phyloP scores from a whole-genome alignment of 2,113 vertebrate species.

The Prionailurus viverrinus region DNA sequence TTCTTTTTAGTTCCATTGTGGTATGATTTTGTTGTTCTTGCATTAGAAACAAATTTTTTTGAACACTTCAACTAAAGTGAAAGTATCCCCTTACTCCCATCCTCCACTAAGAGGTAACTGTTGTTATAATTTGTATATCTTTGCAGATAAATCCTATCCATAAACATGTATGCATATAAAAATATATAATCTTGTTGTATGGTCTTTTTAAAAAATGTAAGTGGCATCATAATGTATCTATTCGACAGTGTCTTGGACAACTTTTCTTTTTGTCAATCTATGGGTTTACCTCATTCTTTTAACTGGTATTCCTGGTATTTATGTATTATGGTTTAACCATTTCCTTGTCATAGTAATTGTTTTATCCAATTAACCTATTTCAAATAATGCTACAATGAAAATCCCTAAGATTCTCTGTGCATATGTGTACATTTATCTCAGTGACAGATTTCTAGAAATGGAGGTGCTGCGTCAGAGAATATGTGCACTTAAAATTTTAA shows the following conservation, averaged over 20 bases:
- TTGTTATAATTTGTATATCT: not conserved
- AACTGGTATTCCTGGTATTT: not conserved
- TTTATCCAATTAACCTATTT: not conserved
- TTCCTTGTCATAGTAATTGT: not conserved
- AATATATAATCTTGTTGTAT: not conserved
- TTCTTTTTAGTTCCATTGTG: slow-evolving; percentile 25
- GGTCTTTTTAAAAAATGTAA: not conserved
- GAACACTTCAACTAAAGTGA: not conserved
- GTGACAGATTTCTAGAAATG: not conserved
- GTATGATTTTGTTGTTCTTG: not conserved
- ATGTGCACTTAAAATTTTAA: not conserved
- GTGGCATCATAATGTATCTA: not conserved
- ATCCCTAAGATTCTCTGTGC: not conserved
- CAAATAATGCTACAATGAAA: not conserved
- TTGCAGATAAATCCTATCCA: not conserved
- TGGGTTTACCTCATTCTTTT: not conserved
- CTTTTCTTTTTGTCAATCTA: not conserved
- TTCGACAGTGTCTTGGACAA: not conserved
- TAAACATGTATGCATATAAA: not conserved
- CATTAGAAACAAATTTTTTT: not conserved
- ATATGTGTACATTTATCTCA: not conserved
- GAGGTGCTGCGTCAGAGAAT: not conserved
- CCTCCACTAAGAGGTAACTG: not conserved
- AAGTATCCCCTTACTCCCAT: not conserved
- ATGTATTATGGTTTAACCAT: not conserved